Base-by-base conservation (phyloP, 2,797 vertebrate species). In the Buceros bicornis region DNA sequence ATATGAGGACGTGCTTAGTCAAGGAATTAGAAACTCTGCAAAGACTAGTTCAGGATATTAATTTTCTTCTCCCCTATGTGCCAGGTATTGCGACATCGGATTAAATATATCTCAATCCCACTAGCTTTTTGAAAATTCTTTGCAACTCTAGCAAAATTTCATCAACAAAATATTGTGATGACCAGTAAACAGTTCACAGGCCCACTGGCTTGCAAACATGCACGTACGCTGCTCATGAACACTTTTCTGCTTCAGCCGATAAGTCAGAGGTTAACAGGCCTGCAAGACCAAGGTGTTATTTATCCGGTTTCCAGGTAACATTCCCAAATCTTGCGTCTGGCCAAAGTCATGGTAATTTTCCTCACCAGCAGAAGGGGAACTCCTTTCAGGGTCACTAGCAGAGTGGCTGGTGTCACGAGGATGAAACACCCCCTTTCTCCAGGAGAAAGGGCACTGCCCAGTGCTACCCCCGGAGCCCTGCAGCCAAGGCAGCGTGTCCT, bases 1-100 rank as follows among this genome's bases (percentile, higher is more conserved):
- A 86, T 81, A 93, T 78, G 88, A 95, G 85, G 80, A 93, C 22
- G 0, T 89, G 90, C 90, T 96, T 80, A 93, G 87, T 86, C 87
- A 96, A 97, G 87, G 83, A 89, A 89, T 70, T 79, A 94, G 81
- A 89, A 87, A 80, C 82, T 78, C 61, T 85, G 89, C 82, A 83
- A 95, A 76, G 54, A 95, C 60, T 82, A 91, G 82, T 66, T 92
- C 74, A 29, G 26, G 74, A 87, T 79, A 94, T 85, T 90, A 69
- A 94, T 94, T 91, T 93, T 78, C 74, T 85, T 91, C 47, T 61
- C 53, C 61, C 2, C 42, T 60, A 93, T 25, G 77, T 88, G 79
- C 82, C 92, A 94, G 79, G 65, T 95, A 85, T 83, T 92, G 86
- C 94, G 94, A 88, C 95, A 95, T 82, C 22, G 2, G 79, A 70